Evolutionary conservation across 2,888 invertebrate genomes (phyloP).

Genomic region (Timandra comae): DNA sequence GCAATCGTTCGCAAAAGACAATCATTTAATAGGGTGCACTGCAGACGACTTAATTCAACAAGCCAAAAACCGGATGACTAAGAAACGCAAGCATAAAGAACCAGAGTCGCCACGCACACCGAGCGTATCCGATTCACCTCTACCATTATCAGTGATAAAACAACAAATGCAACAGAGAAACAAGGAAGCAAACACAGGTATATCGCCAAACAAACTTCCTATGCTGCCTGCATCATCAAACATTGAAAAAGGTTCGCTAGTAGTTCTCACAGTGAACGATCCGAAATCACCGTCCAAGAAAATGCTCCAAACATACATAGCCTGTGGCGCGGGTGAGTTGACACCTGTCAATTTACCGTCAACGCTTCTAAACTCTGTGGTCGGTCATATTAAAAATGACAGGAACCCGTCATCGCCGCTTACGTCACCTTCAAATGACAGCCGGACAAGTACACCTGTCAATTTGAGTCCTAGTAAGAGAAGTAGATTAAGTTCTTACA

Average conservation of each 20-base stretch:
- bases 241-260: conserved; percentile 59
- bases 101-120: conserved; percentile 9
- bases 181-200: conserved; percentile 5
- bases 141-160: too few relatives aligned
- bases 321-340: conserved; percentile 46
- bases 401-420: conserved; percentile 68
- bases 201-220: conserved; percentile 1
- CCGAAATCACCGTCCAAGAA: conserved; percentile 59
- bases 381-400: conserved; percentile 59
- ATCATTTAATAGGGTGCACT: too few relatives aligned
- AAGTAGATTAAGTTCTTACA: conserved; percentile 49
- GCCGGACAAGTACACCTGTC: conserved; percentile 37
- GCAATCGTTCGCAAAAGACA: conserved; percentile 8
- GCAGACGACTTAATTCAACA: conserved; percentile 44
- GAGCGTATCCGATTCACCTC: not conserved
- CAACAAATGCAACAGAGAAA: not conserved
- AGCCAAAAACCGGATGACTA: conserved; percentile 19
- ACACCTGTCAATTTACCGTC: conserved; percentile 55
- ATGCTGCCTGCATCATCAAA: conserved; percentile 37
- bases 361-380: conserved; percentile 51
- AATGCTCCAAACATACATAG: conserved; percentile 65
- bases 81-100: too few relatives aligned
- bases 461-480: conserved; percentile 45
- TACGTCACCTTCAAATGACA: conserved; percentile 52
- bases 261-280: conserved; percentile 60